phyloP scores from a whole-genome alignment of 2,113 vertebrate genomes.

The Zootoca vivipara region DNA sequence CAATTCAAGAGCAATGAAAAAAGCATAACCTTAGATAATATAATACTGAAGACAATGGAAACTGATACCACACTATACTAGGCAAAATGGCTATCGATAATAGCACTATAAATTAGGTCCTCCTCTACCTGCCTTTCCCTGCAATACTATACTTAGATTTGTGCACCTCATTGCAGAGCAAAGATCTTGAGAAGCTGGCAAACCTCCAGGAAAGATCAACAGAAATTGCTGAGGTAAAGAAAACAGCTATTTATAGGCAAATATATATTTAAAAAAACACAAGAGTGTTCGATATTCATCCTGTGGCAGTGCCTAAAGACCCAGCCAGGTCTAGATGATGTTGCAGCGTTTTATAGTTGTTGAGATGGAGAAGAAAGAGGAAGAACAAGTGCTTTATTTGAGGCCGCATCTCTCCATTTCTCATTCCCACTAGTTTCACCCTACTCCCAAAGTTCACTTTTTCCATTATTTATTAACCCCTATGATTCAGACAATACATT shows the following conservation, averaged over 20 bases:
- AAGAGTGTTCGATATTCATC: background rate
- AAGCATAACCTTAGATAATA: background rate
- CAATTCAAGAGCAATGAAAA: background rate
- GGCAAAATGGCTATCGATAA: background rate
- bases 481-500: too few species aligned
- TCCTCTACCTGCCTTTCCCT: background rate
- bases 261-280: background rate
- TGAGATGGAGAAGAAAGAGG: background rate
- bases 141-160: background rate
- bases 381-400: background rate
- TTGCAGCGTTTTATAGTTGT: background rate
- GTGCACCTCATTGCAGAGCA: background rate
- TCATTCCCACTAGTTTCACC: background rate
- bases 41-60: background rate
- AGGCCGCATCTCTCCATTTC: background rate
- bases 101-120: background rate
- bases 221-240: background rate
- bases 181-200: constrained; percentile 18
- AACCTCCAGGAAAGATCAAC: background rate
- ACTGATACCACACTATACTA: background rate
- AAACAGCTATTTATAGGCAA: constrained; percentile 8
- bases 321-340: background rate
- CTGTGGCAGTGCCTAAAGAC: background rate
- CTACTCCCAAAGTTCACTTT: too few species aligned
- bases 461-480: too few species aligned